Evolutionary conservation across 2,888 invertebrate species (phyloP), one percentile per base, ranked within the genome.

Genomic region (Synanthedon vespiformis): DNA sequence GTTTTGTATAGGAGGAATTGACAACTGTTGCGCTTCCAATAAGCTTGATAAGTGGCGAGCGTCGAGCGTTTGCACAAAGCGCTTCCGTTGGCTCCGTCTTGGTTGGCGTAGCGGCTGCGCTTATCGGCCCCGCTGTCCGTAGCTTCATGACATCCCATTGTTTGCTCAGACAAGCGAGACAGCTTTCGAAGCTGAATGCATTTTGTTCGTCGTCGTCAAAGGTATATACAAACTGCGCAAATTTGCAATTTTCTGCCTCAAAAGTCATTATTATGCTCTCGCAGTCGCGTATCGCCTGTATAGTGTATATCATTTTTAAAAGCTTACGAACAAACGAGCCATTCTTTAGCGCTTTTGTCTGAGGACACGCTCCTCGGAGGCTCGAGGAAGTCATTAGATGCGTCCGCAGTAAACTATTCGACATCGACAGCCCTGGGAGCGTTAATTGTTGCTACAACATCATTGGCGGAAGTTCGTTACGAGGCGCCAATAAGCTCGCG

Each of bases 391-490:
- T 74, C 70, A 69, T 74, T 77, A 74, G 64, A 51, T 58, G 58
- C 55, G 49, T 60, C 59, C 56, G 64, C 61, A 64, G 60, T 64
- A 59, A 61, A 61, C 62, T 59, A 56, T 61, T 73, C 72, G 73
- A 74, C 49, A 57, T 64, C 54, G 68, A 65, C 67, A 73, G 60
- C 75, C 77, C 68, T 75, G 60, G 65, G 57, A 40, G 49, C 56
- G 67, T 73, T 71, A 70, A 77, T 77, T 75, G 74, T 76, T 63
- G 60, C 63, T 60, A 59, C 65, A 63, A 61, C 62, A 60, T 66
- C 67, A 77, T 77, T 72, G 77, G 71, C 68, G 77, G 77, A 74
- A 65, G 70, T 73, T 77, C 72, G 66, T 77, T 72, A 75, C 66
- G 65, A 68, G 61, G 65, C 71, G 58, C 72, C 75, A 80, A 77